Conservation (phyloP, 2,113 vertebrate species). For the Vireo altiloquus region DNA sequence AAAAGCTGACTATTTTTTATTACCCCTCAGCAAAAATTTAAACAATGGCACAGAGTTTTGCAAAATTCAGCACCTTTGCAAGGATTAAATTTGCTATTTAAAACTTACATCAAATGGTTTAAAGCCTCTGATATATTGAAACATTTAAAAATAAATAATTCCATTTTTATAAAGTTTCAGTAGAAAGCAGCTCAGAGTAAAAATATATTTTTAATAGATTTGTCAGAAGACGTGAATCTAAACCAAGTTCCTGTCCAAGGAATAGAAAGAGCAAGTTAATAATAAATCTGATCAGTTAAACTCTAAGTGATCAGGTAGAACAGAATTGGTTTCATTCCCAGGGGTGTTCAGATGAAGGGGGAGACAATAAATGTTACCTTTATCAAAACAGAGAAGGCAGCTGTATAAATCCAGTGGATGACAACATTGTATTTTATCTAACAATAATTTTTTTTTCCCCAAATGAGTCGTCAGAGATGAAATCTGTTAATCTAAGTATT, state of each 20-base stretch:
- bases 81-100: constrained; percentile 7
- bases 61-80: constrained; percentile 1
- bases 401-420: not conserved
- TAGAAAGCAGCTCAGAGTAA: not conserved
- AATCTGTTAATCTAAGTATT: not conserved
- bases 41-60: constrained; percentile 7
- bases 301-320: not conserved
- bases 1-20: not conserved
- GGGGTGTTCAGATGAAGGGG: not conserved
- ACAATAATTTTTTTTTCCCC: not conserved
- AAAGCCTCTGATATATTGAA: not conserved
- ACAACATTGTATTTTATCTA: not conserved
- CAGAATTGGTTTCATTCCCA: not conserved
- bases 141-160: not conserved
- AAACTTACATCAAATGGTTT: constrained; percentile 18
- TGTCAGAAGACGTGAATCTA: not conserved
- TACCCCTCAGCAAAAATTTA: constrained; percentile 31
- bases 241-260: not conserved
- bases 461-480: not conserved
- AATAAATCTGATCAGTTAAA: not conserved
- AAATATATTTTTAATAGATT: not conserved
- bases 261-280: not conserved
- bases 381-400: not conserved
- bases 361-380: not conserved
- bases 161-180: not conserved